Conservation (phyloP, 2,113 vertebrate species). For the Triplophysa siluroides region DNA sequence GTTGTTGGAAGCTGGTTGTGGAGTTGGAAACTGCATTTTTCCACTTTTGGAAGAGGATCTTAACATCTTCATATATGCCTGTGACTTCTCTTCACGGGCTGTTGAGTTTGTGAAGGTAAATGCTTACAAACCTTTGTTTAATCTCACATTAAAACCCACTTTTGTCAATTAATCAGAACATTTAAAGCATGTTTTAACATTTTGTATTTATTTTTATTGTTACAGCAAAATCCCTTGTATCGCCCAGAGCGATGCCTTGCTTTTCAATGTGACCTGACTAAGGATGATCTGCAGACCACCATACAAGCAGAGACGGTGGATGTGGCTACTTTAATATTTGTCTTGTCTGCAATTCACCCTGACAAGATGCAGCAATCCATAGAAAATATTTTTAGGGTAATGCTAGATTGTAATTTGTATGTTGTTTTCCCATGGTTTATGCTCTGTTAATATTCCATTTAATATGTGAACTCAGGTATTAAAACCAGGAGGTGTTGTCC, state of each 20-base stretch:
- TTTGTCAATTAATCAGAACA: too few relatives aligned
- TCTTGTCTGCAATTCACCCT: constrained; percentile 93
- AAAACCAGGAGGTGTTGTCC: constrained; percentile 84
- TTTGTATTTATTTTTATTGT: background rate
- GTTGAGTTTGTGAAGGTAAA: constrained; percentile 92
- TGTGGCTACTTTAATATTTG: constrained; percentile 87
- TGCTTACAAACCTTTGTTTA: constrained; percentile 12
- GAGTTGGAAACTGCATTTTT: constrained; percentile 96
- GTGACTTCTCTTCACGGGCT: constrained; percentile 96
- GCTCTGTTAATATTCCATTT: background rate
- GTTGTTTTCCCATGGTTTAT: background rate
- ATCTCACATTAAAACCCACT: background rate
- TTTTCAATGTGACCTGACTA: constrained; percentile 95
- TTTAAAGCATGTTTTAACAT: too few relatives aligned
- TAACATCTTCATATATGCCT: constrained; percentile 90
- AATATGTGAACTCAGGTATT: constrained; percentile 76
- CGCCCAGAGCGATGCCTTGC: constrained; percentile 79
- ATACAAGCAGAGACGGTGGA: constrained; percentile 82
- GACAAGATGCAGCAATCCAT: constrained; percentile 89
- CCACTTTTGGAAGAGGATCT: constrained; percentile 89
- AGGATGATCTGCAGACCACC: constrained; percentile 81
- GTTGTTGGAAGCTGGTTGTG: constrained; percentile 94
- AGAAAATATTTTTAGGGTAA: constrained; percentile 85
- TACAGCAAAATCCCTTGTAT: constrained; percentile 86
- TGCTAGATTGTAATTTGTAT: background rate